phyloP scores from a whole-genome alignment of 2,113 vertebrate species.

The Alethe diademata region DNA sequence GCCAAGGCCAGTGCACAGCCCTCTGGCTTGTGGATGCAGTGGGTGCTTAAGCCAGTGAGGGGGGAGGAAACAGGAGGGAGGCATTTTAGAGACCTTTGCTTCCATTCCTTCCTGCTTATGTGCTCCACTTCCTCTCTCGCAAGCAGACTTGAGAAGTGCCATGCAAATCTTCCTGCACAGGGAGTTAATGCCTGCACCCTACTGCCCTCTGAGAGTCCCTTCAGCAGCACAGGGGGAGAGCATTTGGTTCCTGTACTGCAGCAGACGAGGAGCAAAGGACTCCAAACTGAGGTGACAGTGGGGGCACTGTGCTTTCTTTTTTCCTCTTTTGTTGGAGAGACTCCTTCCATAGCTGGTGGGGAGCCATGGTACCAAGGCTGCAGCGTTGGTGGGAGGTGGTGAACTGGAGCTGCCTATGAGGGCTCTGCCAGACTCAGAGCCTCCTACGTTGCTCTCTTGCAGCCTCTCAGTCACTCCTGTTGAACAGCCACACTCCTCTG shows the following conservation, averaged over 20 bases:
- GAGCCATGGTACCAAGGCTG: not conserved
- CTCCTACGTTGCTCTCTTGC: not conserved
- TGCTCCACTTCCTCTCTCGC: not conserved
- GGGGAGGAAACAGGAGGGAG: not conserved
- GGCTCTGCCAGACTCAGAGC: not conserved
- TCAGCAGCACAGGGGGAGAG: not conserved
- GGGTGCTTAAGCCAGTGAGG: not conserved
- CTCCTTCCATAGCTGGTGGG: not conserved
- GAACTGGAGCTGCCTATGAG: not conserved
- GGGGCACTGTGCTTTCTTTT: not conserved
- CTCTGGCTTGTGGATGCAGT: not conserved
- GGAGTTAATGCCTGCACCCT: not conserved
- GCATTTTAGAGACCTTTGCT: not conserved
- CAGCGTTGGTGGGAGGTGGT: not conserved
- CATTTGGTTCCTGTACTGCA: not conserved
- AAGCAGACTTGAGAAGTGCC: not conserved
- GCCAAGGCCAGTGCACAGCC: not conserved
- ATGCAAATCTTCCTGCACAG: not conserved
- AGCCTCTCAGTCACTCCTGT: not conserved
- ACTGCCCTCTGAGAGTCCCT: not conserved
- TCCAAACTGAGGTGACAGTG: not conserved
- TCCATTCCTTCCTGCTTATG: not conserved
- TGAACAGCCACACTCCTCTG: not conserved
- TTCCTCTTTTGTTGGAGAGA: not conserved
- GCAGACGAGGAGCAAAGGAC: fast-evolving